Evolutionary conservation across 2,797 vertebrate species (phyloP).

Genomic region (Etheostoma perlongum): DNA sequence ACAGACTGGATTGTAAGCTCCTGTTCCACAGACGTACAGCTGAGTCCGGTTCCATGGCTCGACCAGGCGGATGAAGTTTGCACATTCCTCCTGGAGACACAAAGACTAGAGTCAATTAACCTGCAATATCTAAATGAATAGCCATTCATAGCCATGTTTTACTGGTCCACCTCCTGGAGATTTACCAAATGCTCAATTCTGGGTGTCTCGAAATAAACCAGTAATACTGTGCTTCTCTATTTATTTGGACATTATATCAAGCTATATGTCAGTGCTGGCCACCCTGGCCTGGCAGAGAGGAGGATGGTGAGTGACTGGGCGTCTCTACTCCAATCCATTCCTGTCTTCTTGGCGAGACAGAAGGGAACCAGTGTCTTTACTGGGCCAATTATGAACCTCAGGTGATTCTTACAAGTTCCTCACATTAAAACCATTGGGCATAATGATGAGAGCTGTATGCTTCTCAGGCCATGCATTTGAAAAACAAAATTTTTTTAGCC

Average conservation of each 20-base stretch:
- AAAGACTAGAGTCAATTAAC: slow-evolving; percentile 35
- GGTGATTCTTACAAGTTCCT: slow-evolving; percentile 51
- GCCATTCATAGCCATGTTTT: slow-evolving; percentile 17
- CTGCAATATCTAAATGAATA: slow-evolving; percentile 15
- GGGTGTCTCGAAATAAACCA: slow-evolving; percentile 29
- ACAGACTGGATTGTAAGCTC: slow-evolving; percentile 97
- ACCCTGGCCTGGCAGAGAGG: slow-evolving; percentile 38
- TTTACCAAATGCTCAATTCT: slow-evolving; percentile 12
- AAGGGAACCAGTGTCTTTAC: slow-evolving; percentile 58
- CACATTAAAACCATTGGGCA: slow-evolving; percentile 31
- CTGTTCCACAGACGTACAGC: slow-evolving; percentile 95
- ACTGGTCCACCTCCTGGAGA: background rate
- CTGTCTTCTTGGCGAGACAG: slow-evolving; percentile 62
- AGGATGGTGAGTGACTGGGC: slow-evolving; percentile 19
- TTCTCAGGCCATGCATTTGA: background rate
- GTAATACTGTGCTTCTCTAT: slow-evolving; percentile 26
- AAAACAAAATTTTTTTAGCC: slow-evolving; percentile 18
- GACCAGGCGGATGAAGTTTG: slow-evolving; percentile 97
- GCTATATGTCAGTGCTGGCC: slow-evolving; percentile 28
- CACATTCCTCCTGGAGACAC: slow-evolving; percentile 92
- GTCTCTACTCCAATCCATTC: slow-evolving; percentile 33
- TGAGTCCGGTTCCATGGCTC: slow-evolving; percentile 99
- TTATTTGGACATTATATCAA: slow-evolving; percentile 38
- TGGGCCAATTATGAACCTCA: slow-evolving; percentile 41
- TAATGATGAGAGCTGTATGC: slow-evolving; percentile 18